Percentiles rank a stretch among this genome's conserved stretches.
These are phyloP conservation scores for Ailurus styani DNA, from an alignment of 2,113 vertebrate species.

Conservation along the genomic window DNA sequence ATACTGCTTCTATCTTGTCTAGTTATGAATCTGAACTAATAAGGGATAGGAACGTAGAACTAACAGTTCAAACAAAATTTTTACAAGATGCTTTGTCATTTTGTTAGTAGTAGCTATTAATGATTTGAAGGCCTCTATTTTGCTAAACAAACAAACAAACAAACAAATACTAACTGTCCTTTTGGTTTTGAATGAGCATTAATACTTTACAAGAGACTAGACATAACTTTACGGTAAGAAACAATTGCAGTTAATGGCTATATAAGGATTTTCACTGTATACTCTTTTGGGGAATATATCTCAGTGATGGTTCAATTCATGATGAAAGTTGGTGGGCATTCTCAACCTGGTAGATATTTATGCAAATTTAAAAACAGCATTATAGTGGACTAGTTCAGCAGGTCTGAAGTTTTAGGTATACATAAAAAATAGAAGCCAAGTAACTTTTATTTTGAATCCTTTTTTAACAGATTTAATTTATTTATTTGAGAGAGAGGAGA, in stretches of 20 bases:
- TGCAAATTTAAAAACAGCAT: not conserved
- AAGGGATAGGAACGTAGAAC: not conserved
- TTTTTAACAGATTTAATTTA: not conserved
- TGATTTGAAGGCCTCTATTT: not conserved
- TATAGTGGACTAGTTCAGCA: not conserved
- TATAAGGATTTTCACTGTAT: not conserved
- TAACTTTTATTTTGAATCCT: not conserved
- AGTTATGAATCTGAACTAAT: conserved; percentile 16
- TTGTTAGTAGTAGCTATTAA: not conserved
- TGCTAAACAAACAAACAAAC: not conserved
- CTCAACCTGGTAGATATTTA: not conserved
- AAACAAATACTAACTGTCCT: not conserved
- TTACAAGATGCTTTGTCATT: conserved; percentile 28
- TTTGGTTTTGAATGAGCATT: not conserved
- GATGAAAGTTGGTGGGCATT: not conserved
- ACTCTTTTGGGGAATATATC: not conserved
- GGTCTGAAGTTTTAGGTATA: not conserved
- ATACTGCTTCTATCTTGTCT: not conserved
- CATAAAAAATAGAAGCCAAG: not conserved
- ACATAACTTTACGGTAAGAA: not conserved
- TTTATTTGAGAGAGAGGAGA: not conserved
- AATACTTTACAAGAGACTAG: not conserved
- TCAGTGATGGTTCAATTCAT: not conserved
- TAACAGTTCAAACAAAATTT: not conserved
- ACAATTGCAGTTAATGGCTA: not conserved